phyloP scores from a whole-genome alignment of 2,113 vertebrate genomes.

The Eulacestoma nigropectus region DNA sequence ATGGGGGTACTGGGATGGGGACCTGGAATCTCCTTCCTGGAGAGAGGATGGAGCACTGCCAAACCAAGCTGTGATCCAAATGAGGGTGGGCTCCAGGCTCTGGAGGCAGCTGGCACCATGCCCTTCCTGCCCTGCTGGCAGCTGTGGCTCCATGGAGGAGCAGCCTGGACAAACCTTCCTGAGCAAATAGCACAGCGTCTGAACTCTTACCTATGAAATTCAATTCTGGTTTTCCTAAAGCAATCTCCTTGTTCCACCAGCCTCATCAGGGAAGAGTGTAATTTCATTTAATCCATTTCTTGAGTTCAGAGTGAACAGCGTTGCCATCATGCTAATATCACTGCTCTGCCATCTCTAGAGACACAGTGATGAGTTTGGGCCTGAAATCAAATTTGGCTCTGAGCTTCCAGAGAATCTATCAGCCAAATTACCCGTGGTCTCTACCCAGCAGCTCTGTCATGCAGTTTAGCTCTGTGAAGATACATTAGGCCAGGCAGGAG shows the following conservation, averaged over 20 bases:
- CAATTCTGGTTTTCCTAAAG: slow-evolving; percentile 47
- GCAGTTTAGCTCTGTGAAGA: neutral
- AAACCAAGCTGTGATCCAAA: fast-evolving
- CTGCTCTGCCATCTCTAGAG: slow-evolving; percentile 19
- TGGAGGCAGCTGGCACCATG: neutral
- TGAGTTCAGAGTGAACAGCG: neutral
- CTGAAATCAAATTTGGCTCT: slow-evolving; percentile 23
- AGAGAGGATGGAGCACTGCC: neutral
- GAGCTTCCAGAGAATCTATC: slow-evolving; percentile 32
- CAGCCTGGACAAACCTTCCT: neutral
- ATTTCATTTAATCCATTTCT: slow-evolving; percentile 43
- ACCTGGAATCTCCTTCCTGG: neutral
- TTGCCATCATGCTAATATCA: neutral
- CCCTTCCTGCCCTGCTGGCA: neutral
- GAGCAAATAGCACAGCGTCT: neutral
- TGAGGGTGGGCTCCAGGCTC: neutral
- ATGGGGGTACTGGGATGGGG: neutral
- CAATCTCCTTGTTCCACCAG: slow-evolving; percentile 20
- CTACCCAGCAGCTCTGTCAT: neutral
- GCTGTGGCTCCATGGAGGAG: neutral
- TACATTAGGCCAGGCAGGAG: neutral
- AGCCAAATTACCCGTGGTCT: neutral
- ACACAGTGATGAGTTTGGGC: neutral
- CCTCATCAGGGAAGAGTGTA: slow-evolving; percentile 35
- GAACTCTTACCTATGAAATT: slow-evolving; percentile 6